Evolutionary conservation across 2,113 vertebrate species (phyloP), one percentile per base, ranked within the genome.

Genomic region (Chaenogobius annularis): DNA sequence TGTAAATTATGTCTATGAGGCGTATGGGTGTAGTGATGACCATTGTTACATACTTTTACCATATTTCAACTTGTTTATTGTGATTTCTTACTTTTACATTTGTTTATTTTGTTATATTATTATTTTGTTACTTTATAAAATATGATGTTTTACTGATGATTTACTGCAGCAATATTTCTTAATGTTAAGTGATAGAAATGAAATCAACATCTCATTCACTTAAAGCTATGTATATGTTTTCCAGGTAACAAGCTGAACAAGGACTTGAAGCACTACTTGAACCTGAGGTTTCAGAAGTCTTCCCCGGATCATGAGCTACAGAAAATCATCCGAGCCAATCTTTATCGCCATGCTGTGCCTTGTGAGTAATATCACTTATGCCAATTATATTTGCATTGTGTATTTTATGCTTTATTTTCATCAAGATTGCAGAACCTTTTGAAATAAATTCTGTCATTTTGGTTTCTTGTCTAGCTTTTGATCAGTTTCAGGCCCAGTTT

Each of bases 311-410:
- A 98, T 3, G 94, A 96, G 23, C 90, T 98, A 69, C 97, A 98
- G 87, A 96, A 98, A 88, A 97, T 90, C 71, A 97, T 99, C 85
- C 83, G 97, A 77, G 95, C 96, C 72, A 98, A 98, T 87, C 94
- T 99, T 56, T 98, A 99, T 62, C 96, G 95, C 93, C 95, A 97
- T 69, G 95, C 96, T 75, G 96, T 98, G 94, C 97, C 97, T 95
- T 99, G 97, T 99, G 91, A 97, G 96, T 96, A 22, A 44, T 2
- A 68, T 19, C 3, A 20, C 0, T 23, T 10, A 47, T 71, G 7
- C 52, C 22, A 8, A 35, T 43, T 14, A 56, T 46, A 46, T 11
- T 46, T 46, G 44, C 66, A 62, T 67, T 70, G 61, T 61, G 43
- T 67, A 59, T 12, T 26, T 1, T 31, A 31, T 31, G 26, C 1